A percentile compares a stretch with the other conserved stretches of the same genome.
Evolutionary conservation across 2,113 vertebrate species (phyloP).

Genomic region (Corythaixoides concolor): DNA sequence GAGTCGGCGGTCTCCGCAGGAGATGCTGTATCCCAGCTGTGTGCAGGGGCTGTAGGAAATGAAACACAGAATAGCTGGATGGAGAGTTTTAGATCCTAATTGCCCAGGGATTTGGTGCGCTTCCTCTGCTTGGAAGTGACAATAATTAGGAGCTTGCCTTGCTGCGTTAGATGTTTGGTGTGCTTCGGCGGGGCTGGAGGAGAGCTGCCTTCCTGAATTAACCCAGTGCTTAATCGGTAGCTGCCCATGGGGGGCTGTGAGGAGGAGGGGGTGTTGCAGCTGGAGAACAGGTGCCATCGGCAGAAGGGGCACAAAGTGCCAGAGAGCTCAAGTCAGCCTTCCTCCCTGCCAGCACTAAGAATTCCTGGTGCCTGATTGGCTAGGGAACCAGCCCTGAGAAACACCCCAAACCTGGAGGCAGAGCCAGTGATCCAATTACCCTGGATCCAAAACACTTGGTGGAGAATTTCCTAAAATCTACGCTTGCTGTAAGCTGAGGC

Average conservation of each 20-base stretch:
- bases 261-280: not conserved
- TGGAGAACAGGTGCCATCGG: not conserved
- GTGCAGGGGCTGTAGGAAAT: conserved; percentile 37
- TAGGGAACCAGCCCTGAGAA: fast-evolving
- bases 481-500: not conserved
- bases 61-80: conserved; percentile 8
- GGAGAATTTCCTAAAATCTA: not conserved
- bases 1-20: not conserved
- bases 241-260: not conserved
- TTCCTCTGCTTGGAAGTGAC: conserved; percentile 20
- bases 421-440: not conserved
- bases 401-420: not conserved
- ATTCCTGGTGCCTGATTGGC: not conserved
- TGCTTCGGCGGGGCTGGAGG: not conserved
- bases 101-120: not conserved
- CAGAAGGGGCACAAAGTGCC: not conserved
- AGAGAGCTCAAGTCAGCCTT: not conserved
- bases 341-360: not conserved
- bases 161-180: not conserved
- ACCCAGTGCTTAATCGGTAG: fast-evolving
- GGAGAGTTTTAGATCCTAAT: conserved; percentile 1
- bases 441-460: not conserved
- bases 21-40: not conserved
- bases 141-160: not conserved
- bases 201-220: not conserved